Conservation (phyloP, 2,888 invertebrate genomes). For the Drosophila conformis region DNA sequence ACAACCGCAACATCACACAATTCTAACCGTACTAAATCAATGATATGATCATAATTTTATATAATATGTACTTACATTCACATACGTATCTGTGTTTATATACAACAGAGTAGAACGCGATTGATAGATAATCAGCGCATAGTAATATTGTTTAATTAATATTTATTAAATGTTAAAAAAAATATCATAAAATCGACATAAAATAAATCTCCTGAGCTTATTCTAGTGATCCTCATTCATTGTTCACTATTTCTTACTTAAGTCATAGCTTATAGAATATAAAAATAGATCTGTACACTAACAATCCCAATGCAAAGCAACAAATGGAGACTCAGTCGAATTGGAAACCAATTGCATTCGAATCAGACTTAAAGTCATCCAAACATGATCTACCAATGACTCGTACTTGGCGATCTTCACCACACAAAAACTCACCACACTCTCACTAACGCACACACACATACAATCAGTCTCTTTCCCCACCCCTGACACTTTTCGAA, state of each 20-base stretch:
- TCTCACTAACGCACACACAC: slow-evolving; percentile 23
- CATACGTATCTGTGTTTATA: background rate
- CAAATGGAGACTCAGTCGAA: slow-evolving; percentile 9
- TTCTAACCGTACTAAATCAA: background rate
- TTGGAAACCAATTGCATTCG: slow-evolving; percentile 51
- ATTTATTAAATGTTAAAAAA: background rate
- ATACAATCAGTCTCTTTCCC: slow-evolving; percentile 3
- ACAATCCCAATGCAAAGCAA: background rate
- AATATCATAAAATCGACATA: background rate
- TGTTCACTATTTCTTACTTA: background rate
- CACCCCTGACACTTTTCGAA: slow-evolving; percentile 63
- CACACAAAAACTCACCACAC: slow-evolving; percentile 59
- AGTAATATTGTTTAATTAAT: background rate
- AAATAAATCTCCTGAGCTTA: background rate
- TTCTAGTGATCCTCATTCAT: background rate
- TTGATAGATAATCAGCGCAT: background rate
- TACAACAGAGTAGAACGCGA: background rate
- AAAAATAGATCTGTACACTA: background rate
- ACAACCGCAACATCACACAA: background rate
- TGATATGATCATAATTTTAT: background rate
- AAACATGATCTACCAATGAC: slow-evolving; percentile 48
- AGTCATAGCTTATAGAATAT: background rate
- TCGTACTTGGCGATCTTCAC: slow-evolving; percentile 49
- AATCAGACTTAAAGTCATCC: slow-evolving; percentile 27
- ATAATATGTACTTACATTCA: background rate